Evolutionary conservation across 92 coral and sea anemone genomes (phyloP), one percentile per base, ranked within the genome.

Genomic region (Parazoanthus atlanticus): DNA sequence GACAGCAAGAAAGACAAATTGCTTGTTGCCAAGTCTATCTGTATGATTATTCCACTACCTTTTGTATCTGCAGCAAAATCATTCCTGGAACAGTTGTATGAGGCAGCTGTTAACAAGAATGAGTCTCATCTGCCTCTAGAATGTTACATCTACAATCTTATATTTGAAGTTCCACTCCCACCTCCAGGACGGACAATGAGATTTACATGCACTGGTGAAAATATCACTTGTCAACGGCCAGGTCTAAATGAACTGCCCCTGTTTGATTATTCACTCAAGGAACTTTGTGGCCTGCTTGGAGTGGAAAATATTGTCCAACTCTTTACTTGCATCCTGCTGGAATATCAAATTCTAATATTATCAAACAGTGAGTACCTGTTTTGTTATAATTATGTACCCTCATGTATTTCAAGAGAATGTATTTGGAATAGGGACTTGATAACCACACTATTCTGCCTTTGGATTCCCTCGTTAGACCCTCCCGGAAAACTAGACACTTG

Each of bases 171-270:
- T 15, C 99, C 99, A 0, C 90, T 97, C 25, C 99, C 98, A 71
- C 99, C 99, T 1, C 94, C 99, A 71, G 99, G 99, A 61, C 89
- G 95, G 54, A 97, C 96, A 31, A 95, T 97, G 99, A 93, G 98
- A 41, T 97, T 95, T 89, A 95, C 85, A 23, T 93, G 97, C 76
- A 81, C 87, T 67, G 91, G 81, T 17, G 86, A 91, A 9, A 94
- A 88, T 34, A 88, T 97, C 28, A 90, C 98, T 21, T 97, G 99
- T 79, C 99, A 97, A 49, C 89, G 99, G 47, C 99, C 99, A 10
- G 94, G 99, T 15, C 93, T 90, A 21, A 97, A 97, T 89, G 99
- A 97, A 89, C 92, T 97, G 40, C 99, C 99, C 7, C 85, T 95
- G 82, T 95, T 97, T 94, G 99, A 97, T 95, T 97, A 94, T 89